Evolutionary conservation across 2,797 vertebrate species (phyloP), one percentile per base, ranked within the genome.

Genomic region (Echiichthys vipera): DNA sequence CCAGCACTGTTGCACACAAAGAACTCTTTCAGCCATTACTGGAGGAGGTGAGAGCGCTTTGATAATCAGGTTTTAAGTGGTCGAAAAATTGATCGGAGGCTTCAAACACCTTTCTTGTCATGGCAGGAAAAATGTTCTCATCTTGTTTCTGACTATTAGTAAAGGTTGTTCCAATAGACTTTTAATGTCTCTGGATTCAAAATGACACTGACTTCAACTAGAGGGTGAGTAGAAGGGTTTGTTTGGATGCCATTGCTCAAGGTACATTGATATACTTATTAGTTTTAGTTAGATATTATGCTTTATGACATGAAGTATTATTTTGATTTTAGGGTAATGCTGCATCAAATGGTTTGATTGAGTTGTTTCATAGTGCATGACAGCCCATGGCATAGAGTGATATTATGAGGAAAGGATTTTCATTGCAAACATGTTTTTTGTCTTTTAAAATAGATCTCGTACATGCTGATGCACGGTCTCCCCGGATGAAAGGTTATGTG

Each of bases 301-400:
- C 18, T 64, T 54, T 20, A 37, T 7, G 30, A 6, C 1, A 1
- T 32, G 32, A 67, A 40, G 57, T 7, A 36, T 30, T 22, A 20
- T 43, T 71, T 55, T 29, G 45, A 62, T 67, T 43, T 47, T 0
- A 65, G 74, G 49, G 58, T 74, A 27, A 25, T 39, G 18, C 45
- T 58, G 66, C 55, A 54, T 67, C 46, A 49, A 62, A 68, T 42
- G 36, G 6, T 67, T 77, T 29, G 7, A 29, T 50, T 53, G 36
- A 55, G 58, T 18, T 43, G 25, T 58, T 77, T 45, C 6, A 37
- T 45, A 65, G 68, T 73, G 53, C 45, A 78, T 67, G 57, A 64
- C 45, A 25, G 39, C 36, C 66, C 53, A 49, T 17, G 32, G 24
- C 39, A 49, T 53, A n/a, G 20, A n/a, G 49, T 10, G 25, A 13